Evolutionary conservation across 2,888 invertebrate genomes (phyloP).

Genomic region (Meloe dianella): DNA sequence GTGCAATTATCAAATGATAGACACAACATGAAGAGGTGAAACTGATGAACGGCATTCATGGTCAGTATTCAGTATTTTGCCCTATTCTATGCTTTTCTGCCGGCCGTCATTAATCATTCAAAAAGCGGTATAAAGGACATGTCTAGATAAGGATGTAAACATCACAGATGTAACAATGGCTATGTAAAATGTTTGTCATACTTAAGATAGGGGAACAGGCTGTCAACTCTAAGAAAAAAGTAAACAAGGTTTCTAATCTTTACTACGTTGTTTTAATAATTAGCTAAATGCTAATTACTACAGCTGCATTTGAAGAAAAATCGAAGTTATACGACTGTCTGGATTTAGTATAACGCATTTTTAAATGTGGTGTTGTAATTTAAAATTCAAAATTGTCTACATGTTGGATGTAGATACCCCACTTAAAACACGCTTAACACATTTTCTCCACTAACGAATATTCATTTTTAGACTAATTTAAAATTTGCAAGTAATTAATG

Average conservation of each 20-base stretch:
- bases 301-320: conserved; percentile 17
- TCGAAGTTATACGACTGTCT: neutral
- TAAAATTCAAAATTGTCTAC: conserved; percentile 44
- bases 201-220: conserved; percentile 19
- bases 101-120: conserved; percentile 44
- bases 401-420: conserved; percentile 40
- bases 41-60: conserved; percentile 37
- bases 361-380: conserved; percentile 16
- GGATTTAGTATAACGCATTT: neutral
- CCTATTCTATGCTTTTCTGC: conserved; percentile 11
- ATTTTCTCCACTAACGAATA: neutral
- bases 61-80: conserved; percentile 34
- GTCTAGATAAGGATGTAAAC: conserved; percentile 47
- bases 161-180: conserved; percentile 42
- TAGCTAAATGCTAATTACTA: conserved; percentile 14
- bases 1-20: neutral
- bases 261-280: neutral
- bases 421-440: conserved; percentile 19
- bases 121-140: conserved; percentile 41
- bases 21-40: conserved; percentile 21
- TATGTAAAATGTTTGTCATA: conserved; percentile 40
- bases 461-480: neutral
- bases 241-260: neutral
- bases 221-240: neutral
- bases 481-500: neutral